A percentile compares a stretch with the other conserved stretches of the same genome.
These are phyloP conservation scores for Geotrupes spiniger DNA, from an alignment of 2,888 invertebrate genomes.

Conservation along the genomic window DNA sequence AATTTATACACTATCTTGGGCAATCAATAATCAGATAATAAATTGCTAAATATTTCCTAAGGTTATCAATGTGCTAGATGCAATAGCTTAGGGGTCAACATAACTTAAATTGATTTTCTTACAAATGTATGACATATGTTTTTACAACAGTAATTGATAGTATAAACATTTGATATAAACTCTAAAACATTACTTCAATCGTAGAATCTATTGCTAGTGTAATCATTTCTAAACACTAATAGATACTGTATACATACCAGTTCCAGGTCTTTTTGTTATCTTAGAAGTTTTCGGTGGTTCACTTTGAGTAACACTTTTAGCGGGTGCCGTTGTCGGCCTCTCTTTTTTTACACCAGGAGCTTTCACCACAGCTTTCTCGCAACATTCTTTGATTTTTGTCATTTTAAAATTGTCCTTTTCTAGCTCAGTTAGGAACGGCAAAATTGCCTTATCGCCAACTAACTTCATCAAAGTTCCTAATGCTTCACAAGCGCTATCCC, in stretches of 20 bases:
- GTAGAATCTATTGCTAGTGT: too few relatives aligned
- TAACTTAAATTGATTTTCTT: too few relatives aligned
- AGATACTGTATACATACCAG: conserved; percentile 27
- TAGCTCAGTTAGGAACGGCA: conserved; percentile 81
- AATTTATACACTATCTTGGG: too few relatives aligned
- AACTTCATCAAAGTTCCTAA: conserved; percentile 92
- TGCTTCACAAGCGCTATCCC: conserved; percentile 91
- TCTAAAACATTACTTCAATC: too few relatives aligned
- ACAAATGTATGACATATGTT: too few relatives aligned
- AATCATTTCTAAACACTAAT: too few relatives aligned
- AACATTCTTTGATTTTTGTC: conserved; percentile 90
- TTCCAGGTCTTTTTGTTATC: conserved; percentile 53
- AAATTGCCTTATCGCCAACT: conserved; percentile 87
- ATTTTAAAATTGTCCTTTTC: conserved; percentile 90
- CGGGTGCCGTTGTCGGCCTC: conserved; percentile 52
- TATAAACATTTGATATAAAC: too few relatives aligned
- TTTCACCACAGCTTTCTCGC: conserved; percentile 88
- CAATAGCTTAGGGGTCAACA: too few relatives aligned
- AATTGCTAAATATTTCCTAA: too few relatives aligned
- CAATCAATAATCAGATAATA: too few relatives aligned
- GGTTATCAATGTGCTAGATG: too few relatives aligned
- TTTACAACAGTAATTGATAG: too few relatives aligned
- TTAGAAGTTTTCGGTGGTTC: conserved; percentile 50
- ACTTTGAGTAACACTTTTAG: conserved; percentile 23
- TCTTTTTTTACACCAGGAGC: conserved; percentile 62